phyloP scores from a whole-genome alignment of 2,113 vertebrate genomes.

The Lates calcarifer region DNA sequence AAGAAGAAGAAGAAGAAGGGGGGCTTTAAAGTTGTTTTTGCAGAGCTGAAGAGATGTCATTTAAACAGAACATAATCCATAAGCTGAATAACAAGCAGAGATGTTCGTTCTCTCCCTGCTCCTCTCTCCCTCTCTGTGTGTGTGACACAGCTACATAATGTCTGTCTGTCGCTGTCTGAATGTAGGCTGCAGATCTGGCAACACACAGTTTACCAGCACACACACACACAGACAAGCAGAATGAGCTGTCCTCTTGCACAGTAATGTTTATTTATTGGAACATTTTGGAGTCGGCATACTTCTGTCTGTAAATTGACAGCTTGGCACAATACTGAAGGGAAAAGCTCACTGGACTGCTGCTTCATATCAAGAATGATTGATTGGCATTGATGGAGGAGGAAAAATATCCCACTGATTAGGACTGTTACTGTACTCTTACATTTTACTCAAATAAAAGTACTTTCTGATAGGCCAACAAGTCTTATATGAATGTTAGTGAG shows the following conservation, averaged over 20 bases:
- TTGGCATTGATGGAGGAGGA: constrained; percentile 42
- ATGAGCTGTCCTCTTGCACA: constrained; percentile 62
- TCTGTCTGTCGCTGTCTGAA: constrained; percentile 75
- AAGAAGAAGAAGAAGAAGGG: neutral
- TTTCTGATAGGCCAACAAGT: constrained; percentile 1
- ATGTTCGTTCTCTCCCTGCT: constrained; percentile 60
- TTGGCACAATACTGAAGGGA: constrained; percentile 62
- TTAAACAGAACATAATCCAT: constrained; percentile 82
- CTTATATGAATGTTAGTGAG: neutral
- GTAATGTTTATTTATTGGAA: constrained; percentile 76
- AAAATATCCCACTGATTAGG: constrained; percentile 32
- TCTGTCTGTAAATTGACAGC: constrained; percentile 74
- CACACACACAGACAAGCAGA: constrained; percentile 28
- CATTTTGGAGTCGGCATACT: constrained; percentile 67
- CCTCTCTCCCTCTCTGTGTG: constrained; percentile 49
- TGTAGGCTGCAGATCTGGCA: constrained; percentile 73
- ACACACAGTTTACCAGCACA: constrained; percentile 23
- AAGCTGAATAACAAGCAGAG: constrained; percentile 77
- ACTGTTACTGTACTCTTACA: constrained; percentile 35
- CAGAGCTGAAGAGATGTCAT: constrained; percentile 75
- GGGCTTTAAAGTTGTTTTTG: constrained; percentile 80
- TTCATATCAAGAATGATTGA: constrained; percentile 65
- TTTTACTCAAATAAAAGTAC: constrained; percentile 9
- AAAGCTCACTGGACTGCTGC: constrained; percentile 54
- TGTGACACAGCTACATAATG: constrained; percentile 73